Percentiles rank a stretch among this genome's conserved stretches.
These are phyloP conservation scores for Halcyon chelicuti DNA, from an alignment of 2,797 vertebrate species.

Conservation along the genomic window DNA sequence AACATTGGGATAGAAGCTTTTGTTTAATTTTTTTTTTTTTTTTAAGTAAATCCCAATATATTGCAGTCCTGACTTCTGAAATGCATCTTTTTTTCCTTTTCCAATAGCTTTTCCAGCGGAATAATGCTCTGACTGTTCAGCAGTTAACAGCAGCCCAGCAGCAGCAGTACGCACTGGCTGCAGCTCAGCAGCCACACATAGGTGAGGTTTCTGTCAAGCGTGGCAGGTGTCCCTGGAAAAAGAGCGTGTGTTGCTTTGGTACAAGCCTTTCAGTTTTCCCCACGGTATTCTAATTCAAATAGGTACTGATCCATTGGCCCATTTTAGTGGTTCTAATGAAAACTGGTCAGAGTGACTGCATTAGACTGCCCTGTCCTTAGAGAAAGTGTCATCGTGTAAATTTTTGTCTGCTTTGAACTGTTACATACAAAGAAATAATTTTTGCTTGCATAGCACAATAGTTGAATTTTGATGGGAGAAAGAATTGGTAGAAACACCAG, in stretches of 20 bases:
- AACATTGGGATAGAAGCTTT: background rate
- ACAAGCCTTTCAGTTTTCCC: background rate
- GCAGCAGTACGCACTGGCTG: slow-evolving; percentile 94
- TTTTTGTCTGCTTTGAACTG: background rate
- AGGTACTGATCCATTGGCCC: background rate
- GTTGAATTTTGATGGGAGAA: background rate
- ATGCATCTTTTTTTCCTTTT: background rate
- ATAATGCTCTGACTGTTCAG: slow-evolving; percentile 92
- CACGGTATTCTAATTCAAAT: background rate
- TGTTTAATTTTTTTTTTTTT: background rate
- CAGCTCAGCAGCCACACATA: slow-evolving; percentile 94
- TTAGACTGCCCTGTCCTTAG: background rate
- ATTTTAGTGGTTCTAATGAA: background rate
- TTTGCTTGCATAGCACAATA: background rate
- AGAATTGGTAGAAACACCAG: background rate
- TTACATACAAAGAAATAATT: background rate
- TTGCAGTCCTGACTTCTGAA: background rate
- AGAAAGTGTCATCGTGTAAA: background rate
- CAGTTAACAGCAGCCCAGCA: slow-evolving; percentile 95
- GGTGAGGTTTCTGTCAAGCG: slow-evolving; percentile 79
- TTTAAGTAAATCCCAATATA: background rate
- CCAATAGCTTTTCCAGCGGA: slow-evolving; percentile 94
- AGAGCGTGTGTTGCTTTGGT: background rate
- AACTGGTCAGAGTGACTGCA: background rate
- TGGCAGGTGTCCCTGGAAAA: background rate